phyloP scores from a whole-genome alignment of 2,888 invertebrate species.

The Macrophya alboannulata region DNA sequence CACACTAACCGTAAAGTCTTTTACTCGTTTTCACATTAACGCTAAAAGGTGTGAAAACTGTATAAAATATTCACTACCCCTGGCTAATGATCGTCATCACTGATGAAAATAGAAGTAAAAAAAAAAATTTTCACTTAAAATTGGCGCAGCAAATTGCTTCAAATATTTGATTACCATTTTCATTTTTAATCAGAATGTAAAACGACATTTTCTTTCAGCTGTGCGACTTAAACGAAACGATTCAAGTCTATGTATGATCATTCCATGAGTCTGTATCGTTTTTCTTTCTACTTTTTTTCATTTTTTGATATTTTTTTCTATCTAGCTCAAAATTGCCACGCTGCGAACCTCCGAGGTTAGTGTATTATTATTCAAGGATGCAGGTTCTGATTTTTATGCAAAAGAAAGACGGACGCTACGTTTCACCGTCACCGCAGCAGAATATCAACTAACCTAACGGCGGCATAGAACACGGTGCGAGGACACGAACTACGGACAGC shows the following conservation, averaged over 20 bases:
- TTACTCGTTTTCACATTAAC: conserved; percentile 15
- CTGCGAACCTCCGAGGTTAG: conserved; percentile 12
- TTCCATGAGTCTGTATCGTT: background rate
- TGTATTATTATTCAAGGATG: conserved; percentile 53
- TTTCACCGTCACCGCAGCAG: conserved; percentile 49
- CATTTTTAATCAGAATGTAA: background rate
- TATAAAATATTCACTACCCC: background rate
- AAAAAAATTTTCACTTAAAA: too few relatives aligned
- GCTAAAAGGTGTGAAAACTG: conserved; percentile 20
- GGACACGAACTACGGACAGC: conserved; percentile 54
- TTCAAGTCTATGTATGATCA: background rate
- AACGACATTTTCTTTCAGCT: background rate
- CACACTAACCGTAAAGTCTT: background rate
- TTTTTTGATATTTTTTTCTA: background rate
- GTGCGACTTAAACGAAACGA: background rate
- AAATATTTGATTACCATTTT: background rate
- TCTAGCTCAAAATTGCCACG: conserved; percentile 3
- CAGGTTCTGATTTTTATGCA: conserved; percentile 55
- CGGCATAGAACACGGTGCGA: conserved; percentile 2
- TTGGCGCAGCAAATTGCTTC: background rate
- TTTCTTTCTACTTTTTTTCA: background rate
- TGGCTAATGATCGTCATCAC: background rate
- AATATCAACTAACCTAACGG: conserved; percentile 54
- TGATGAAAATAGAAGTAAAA: background rate
- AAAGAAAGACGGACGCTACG: conserved; percentile 49